Conservation (phyloP, 30 jellyfish, hydroid and myxozoan species). For the Cassiopea xamachana region DNA sequence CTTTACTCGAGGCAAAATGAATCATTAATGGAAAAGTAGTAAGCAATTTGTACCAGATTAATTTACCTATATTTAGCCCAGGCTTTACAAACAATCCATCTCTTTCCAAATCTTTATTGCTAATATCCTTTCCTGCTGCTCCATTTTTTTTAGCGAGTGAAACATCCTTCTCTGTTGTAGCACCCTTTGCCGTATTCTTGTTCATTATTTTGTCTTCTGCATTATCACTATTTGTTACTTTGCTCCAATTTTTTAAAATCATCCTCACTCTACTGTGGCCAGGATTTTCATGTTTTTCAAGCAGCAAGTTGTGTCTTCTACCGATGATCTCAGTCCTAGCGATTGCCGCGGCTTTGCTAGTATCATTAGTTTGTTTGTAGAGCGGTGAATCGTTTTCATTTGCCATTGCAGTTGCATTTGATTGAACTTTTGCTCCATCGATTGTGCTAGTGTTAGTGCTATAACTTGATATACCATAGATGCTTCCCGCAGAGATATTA, state of each 20-base stretch:
- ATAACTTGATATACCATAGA: no score
- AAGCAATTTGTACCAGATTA: background rate
- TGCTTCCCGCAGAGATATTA: no score
- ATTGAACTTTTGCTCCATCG: no score
- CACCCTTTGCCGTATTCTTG: background rate
- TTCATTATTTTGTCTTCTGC: background rate
- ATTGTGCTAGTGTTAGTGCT: no score
- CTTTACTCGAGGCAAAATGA: no score
- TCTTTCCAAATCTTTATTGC: constrained; percentile 38
- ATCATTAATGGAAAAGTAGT: no score
- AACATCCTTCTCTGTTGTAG: background rate
- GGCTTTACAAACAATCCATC: constrained; percentile 66
- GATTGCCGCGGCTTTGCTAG: background rate
- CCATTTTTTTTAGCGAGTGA: constrained; percentile 5
- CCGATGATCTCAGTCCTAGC: background rate
- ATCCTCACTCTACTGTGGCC: background rate
- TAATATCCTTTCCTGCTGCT: background rate
- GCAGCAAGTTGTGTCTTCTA: background rate
- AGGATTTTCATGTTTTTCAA: background rate
- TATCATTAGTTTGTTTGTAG: background rate
- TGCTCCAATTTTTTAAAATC: constrained; percentile 9
- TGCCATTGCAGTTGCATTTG: background rate
- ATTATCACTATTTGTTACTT: background rate
- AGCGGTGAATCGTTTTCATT: background rate
- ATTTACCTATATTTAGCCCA: constrained; percentile 60